Evolutionary conservation across 2,888 invertebrate genomes (phyloP).

Genomic region (Agrilus cyanescens): DNA sequence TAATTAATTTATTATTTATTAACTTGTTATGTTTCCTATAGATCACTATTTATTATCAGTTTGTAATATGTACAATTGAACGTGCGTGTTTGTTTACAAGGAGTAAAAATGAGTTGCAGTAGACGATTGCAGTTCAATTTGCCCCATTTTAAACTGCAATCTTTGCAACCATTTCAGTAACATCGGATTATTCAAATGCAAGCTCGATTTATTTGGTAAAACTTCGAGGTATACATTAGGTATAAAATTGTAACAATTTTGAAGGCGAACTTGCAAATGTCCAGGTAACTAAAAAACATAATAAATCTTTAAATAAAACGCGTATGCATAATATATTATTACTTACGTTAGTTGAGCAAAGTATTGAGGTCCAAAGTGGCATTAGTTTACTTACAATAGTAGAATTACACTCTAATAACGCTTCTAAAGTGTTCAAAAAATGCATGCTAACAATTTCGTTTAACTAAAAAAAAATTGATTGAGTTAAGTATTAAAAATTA

Average conservation of each 20-base stretch:
- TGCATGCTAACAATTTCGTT: constrained; percentile 97
- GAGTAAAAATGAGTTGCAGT: constrained; percentile 85
- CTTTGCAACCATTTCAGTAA: constrained; percentile 78
- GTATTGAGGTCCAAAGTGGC: constrained; percentile 92
- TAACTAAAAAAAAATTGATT: constrained; percentile 49
- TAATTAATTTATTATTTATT: too few species aligned
- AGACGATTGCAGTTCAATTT: constrained; percentile 87
- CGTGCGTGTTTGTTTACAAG: constrained; percentile 35
- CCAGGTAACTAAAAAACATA: constrained; percentile 61
- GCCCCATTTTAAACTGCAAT: constrained; percentile 95
- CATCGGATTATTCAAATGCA: constrained; percentile 39
- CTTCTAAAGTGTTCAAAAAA: constrained; percentile 89
- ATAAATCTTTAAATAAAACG: constrained; percentile 1
- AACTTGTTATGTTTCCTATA: too few species aligned
- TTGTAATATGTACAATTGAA: too few species aligned
- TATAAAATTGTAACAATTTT: constrained; percentile 76
- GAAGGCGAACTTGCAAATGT: constrained; percentile 75
- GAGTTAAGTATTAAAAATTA: constrained; percentile 5
- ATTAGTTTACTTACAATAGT: constrained; percentile 82
- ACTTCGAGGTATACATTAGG: constrained; percentile 42
- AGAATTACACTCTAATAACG: constrained; percentile 88
- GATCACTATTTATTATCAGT: too few species aligned
- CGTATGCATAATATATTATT: constrained; percentile 2
- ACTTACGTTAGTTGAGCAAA: constrained; percentile 77
- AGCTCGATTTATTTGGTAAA: constrained; percentile 34